Evolutionary conservation across 2,888 invertebrate genomes (phyloP), one percentile per base, ranked within the genome.

Genomic region (Rutpela maculata): DNA sequence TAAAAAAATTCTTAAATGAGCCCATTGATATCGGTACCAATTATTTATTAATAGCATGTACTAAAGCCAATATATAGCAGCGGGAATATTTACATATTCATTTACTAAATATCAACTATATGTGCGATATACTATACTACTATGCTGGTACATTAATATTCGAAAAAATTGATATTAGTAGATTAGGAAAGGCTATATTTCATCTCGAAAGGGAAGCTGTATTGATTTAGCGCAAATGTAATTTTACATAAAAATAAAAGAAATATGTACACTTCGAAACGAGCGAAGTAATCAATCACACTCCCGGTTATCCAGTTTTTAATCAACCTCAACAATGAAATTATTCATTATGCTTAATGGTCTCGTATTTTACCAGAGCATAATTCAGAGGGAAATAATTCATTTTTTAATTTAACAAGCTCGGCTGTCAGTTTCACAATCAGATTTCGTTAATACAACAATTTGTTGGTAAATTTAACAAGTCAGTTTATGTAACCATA

Each of bases 231-330:
- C 50, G 15, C 1, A 12, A 4, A 17, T n/a, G 50, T 6, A 50
- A 50, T n/a, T 50, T 50, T n/a, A 50, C n/a, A 50, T n/a, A 4
- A 50, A 50, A 50, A 50, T 50, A 50, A 50, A 50, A 50, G 43
- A 43, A 43, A 43, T 12, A 50, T 6, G 4, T 50, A 50, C n/a
- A 3, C 43, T 15, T n/a, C n/a, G 15, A 17, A 50, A 50, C 50
- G 50, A 50, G 50, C 43, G 43, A 43, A 50, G 50, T 50, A 50
- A 50, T 50, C 50, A 50, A 50, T 50, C 50, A 50, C n/a, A n/a
- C n/a, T 50, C 50, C 50, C 15, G 50, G 50, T n/a, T 50, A 50
- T 50, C 50, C 50, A 50, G n/a, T 50, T 50, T 50, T 50, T 50
- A 50, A 50, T 50, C 50, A 50, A 50, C n/a, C 50, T 6, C n/a